Evolutionary conservation across 2,888 invertebrate genomes (phyloP), one percentile per base, ranked within the genome.

Genomic region (Tiphia femorata): DNA sequence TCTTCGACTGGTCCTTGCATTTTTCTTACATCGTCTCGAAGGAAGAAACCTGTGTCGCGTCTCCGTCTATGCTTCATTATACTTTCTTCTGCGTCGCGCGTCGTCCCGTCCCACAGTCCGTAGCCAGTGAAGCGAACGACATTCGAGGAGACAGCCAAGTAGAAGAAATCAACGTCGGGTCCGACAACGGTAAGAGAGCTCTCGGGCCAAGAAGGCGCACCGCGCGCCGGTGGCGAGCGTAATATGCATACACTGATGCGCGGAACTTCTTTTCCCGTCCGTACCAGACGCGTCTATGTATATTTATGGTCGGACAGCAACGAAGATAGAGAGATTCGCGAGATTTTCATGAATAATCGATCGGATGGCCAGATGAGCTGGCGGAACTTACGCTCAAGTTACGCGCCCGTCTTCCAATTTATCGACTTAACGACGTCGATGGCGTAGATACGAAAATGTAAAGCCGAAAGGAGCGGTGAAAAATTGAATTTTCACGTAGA

Each of bases 131-230:
- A 58, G 58, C 51, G 67, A 65, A 58, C 52, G 60, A 58, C 64
- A 70, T 69, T 63, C 64, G 63, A 60, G 57, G 63, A 55, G 66
- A 61, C 64, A 60, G 50, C 55, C 46, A 61, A 70, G 69, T 65
- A 56, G 72, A 72, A 69, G 66, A 70, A 67, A 75, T 75, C 71
- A 67, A 70, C 72, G 68, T 58, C 62, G 64, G 60, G 60, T 65
- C 54, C 42, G 44, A 44, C 44, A 63, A 59, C 52, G 44, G 42
- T 56, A 67, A 64, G 53, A 64, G 63, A 56, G 43, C 42, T 20
- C 30, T 20, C 41, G 8, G 40, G 33, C 42, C 40, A 3, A 33
- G 7, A n/a, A n/a, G n/a, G n/a, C n/a, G n/a, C n/a, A n/a, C n/a
- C n/a, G n/a, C n/a, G n/a, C n/a, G n/a, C n/a, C n/a, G n/a, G n/a